Evolutionary conservation across 2,888 invertebrate genomes (phyloP).

Genomic region (Rutpela maculata): DNA sequence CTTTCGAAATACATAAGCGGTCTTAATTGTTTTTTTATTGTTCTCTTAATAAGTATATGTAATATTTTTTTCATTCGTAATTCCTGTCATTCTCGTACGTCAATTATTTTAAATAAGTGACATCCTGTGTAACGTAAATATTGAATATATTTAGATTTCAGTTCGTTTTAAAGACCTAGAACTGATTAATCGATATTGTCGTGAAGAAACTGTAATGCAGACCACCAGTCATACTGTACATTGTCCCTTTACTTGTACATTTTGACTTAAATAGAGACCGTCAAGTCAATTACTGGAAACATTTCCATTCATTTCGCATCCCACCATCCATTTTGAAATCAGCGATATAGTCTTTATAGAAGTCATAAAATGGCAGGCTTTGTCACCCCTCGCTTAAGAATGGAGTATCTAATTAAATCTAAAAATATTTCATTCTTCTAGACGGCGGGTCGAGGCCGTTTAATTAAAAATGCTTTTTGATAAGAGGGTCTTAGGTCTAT

Average conservation of each 20-base stretch:
- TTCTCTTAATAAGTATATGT: too few relatives aligned
- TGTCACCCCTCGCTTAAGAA: conserved; percentile 43
- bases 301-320: conserved; percentile 20
- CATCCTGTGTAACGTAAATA: too few relatives aligned
- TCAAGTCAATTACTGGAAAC: conserved; percentile 33
- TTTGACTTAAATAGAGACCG: conserved; percentile 5
- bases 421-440: conserved; percentile 47
- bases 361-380: conserved; percentile 49
- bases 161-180: too few relatives aligned
- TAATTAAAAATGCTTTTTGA: conserved; percentile 43
- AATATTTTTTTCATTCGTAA: too few relatives aligned
- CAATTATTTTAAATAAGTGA: too few relatives aligned
- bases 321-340: conserved; percentile 46
- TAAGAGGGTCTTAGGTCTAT: conserved; percentile 40
- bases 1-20: too few relatives aligned
- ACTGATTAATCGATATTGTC: too few relatives aligned
- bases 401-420: conserved; percentile 47
- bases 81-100: too few relatives aligned
- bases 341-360: conserved; percentile 41
- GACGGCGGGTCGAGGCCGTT: conserved; percentile 25
- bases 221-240: not conserved
- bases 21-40: too few relatives aligned
- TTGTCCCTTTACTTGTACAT: conserved; percentile 3
- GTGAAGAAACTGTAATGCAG: too few relatives aligned
- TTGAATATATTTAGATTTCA: too few relatives aligned